phyloP scores from a whole-genome alignment of 2,797 vertebrate genomes.

The Basileuterus tristriatus region DNA sequence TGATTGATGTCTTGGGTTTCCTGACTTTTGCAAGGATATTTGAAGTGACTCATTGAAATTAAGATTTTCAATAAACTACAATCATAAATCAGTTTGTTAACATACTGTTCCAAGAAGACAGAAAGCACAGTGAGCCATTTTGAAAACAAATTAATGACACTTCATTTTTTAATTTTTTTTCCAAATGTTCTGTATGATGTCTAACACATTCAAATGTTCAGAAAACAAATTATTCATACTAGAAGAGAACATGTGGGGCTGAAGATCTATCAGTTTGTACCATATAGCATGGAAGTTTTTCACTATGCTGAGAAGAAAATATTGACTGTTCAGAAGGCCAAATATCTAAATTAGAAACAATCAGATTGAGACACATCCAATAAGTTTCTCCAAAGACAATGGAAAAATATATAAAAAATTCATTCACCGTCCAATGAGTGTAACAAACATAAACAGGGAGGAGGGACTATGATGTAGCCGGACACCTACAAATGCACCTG shows the following conservation, averaged over 20 bases:
- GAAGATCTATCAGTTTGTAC: not conserved
- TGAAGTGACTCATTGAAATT: not conserved
- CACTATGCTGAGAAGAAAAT: not conserved
- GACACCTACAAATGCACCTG: not conserved
- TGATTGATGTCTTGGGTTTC: not conserved
- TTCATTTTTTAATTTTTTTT: not conserved
- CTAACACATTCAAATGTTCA: not conserved
- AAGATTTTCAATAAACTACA: not conserved
- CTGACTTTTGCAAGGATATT: not conserved
- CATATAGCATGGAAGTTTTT: not conserved
- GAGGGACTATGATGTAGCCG: not conserved
- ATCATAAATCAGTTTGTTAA: not conserved
- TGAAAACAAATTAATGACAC: not conserved
- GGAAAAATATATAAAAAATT: not conserved
- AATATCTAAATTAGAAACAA: not conserved
- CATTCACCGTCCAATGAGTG: not conserved
- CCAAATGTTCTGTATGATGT: not conserved
- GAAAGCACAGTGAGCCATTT: not conserved
- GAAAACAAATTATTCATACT: not conserved
- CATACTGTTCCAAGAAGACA: not conserved
- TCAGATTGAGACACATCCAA: not conserved
- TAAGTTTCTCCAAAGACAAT: not conserved
- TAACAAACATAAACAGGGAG: not conserved
- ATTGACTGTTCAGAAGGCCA: not conserved
- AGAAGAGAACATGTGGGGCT: not conserved